Evolutionary conservation across 2,797 vertebrate genomes (phyloP), one percentile per base, ranked within the genome.

Genomic region (Pteropus rufus): DNA sequence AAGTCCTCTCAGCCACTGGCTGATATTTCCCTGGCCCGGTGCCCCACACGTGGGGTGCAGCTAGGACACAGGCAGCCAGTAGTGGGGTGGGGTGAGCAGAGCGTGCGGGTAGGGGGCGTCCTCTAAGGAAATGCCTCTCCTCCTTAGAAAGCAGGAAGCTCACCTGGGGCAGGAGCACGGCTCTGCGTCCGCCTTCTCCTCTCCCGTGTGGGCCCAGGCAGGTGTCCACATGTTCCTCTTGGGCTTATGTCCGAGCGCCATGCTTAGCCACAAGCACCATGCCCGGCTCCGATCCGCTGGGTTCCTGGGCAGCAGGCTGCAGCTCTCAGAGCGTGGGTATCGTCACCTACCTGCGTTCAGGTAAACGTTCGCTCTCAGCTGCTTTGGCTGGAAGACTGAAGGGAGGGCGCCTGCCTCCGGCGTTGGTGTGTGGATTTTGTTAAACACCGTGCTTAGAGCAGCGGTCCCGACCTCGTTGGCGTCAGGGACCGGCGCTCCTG

Each of bases 201-300:
- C 8, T 36, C 11, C 39, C 7, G 0, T 5, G 26, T 39, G 9
- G 49, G 21, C 36, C 9, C 0, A 21, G 62, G 7, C n/a, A 23
- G 29, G 8, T 77, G 67, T 79, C 70, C 8, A 41, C 46, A 31
- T 0, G 10, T 67, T 15, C 24, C 24, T 87, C 34, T 73, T 26
- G 87, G 24, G 34, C 80, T 56, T 26, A 46, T 34, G 44, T 60
- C 44, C 1, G 7, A 11, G 19, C 31, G 2, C 10, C 7, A 1
- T 26, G 44, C 54, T 73, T 15, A 86, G 56, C 64, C 46, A 18
- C 19, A 15, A 69, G 10, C 7, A 24, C 24, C 10, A 1, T 8
- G 26, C 7, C 44, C n/a, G 1, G 2, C 2, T 4, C 6, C 10
- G 5, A 49, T 34, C 34, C 1, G 0, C 15, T 31, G 60, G 77